Percentiles rank a stretch among this genome's conserved stretches.
Conservation (phyloP, 2,888 invertebrate species). For the Pterostichus niger region DNA sequence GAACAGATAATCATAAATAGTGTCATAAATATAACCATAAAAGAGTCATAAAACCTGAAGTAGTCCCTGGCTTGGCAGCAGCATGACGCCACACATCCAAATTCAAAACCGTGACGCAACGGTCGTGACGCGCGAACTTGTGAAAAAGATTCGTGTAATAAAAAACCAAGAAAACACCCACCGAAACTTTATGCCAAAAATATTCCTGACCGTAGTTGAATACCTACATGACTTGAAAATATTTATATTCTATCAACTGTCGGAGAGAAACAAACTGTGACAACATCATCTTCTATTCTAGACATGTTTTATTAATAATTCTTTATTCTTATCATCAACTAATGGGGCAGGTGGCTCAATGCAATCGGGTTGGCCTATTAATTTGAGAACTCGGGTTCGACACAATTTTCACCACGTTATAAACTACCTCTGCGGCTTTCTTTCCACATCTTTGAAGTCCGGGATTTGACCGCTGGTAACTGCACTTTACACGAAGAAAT, state of each 20-base stretch:
- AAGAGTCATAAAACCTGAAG: slow-evolving; percentile 41
- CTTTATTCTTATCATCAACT: too few relatives aligned
- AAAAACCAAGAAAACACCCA: slow-evolving; percentile 44
- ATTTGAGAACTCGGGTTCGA: too few relatives aligned
- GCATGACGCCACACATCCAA: slow-evolving; percentile 58
- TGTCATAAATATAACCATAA: slow-evolving; percentile 41
- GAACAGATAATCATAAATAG: slow-evolving; percentile 52
- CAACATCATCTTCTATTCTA: background rate
- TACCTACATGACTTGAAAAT: slow-evolving; percentile 26
- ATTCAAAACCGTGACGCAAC: slow-evolving; percentile 63
- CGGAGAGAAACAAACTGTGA: background rate
- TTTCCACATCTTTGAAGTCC: too few relatives aligned
- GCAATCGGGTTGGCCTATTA: too few relatives aligned
- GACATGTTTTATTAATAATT: slow-evolving; percentile 1
- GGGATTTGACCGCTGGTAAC: too few relatives aligned
- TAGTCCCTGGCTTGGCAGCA: slow-evolving; percentile 35
- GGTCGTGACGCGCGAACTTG: slow-evolving; percentile 53
- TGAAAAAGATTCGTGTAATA: slow-evolving; percentile 40
- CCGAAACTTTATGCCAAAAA: slow-evolving; percentile 35
- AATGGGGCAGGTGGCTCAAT: too few relatives aligned
- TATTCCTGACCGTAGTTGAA: slow-evolving; percentile 1
- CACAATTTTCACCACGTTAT: too few relatives aligned
- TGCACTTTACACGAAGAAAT: too few relatives aligned
- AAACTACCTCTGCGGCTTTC: too few relatives aligned
- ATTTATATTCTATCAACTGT: slow-evolving; percentile 39